Evolutionary conservation across 2,888 invertebrate species (phyloP), one percentile per base, ranked within the genome.

Genomic region (Sarcophaga rosellei): DNA sequence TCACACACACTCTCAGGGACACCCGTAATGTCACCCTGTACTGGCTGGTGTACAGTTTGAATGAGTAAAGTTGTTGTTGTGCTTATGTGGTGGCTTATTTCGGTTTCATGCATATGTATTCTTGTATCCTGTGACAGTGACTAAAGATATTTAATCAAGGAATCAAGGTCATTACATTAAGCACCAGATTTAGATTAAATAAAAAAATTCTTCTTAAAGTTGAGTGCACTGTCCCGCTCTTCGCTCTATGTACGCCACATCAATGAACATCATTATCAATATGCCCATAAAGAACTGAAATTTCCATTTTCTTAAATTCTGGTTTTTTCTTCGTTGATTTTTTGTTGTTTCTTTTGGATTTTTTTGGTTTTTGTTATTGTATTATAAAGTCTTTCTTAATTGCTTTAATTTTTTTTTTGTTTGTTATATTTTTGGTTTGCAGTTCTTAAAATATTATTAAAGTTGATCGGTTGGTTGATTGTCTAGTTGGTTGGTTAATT

Each of bases 81-180:
- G 10, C 53, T 53, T 53, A 15, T 53, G 53, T 10, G 35, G 35
- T 35, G 35, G 35, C 35, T 35, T 35, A 35, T 53, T 53, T 53
- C 17, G 17, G 53, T 53, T 45, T 11, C 66, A 44, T 45, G 23
- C 65, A 21, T 57, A 44, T 45, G 23, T 72, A 21, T 57, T 63
- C 15, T 20, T 21, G 11, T 21, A 35, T 72, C 72, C 72, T 77
- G 66, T 77, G 84, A 84, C 84, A 84, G 72, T 76, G 84, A 84
- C 81, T 84, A 78, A 77, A 81, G 85, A 81, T 85, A 85, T 82
- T 85, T 85, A 85, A 85, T 85, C 85, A 82, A 82, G 65, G 57
- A 65, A 75, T 85, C 78, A 85, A 85, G 85, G 85, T 82, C 82
- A 78, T 11, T 61, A 57, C 70, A 65, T 77, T 47, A 77, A 72